phyloP scores from a whole-genome alignment of 2,888 invertebrate species.

The Drepana falcataria region DNA sequence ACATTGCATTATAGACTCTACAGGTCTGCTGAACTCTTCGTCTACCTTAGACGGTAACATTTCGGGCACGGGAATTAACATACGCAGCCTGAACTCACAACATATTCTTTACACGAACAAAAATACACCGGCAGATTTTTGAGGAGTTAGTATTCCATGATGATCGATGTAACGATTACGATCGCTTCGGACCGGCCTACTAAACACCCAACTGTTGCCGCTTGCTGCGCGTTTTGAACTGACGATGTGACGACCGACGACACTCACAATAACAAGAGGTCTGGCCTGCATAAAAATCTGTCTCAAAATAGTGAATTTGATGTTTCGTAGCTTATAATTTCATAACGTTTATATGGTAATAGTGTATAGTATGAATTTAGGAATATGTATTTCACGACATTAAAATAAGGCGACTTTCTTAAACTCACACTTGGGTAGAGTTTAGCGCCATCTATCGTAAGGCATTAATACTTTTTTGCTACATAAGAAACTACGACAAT shows the following conservation, averaged over 20 bases:
- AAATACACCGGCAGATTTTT: conserved; percentile 22
- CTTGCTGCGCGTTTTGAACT: conserved; percentile 24
- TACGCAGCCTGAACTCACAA: conserved; percentile 33
- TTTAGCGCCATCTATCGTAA: too few species aligned
- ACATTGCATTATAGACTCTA: conserved; percentile 71
- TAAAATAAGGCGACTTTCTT: too few species aligned
- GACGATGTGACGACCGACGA: not conserved
- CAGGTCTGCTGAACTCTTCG: conserved; percentile 60
- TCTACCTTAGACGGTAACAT: conserved; percentile 30
- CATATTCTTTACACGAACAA: conserved; percentile 27
- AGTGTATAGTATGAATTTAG: too few species aligned
- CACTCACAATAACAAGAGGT: too few species aligned
- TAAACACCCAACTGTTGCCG: conserved; percentile 25
- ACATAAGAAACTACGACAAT: too few species aligned
- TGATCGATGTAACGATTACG: not conserved
- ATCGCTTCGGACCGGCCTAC: not conserved
- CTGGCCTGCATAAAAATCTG: too few species aligned
- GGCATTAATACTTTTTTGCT: too few species aligned
- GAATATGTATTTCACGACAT: too few species aligned
- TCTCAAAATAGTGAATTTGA: too few species aligned
- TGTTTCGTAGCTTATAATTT: too few species aligned
- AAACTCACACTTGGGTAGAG: too few species aligned
- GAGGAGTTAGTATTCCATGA: not conserved
- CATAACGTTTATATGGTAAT: too few species aligned
- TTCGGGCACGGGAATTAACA: conserved; percentile 45